Evolutionary conservation across 2,797 vertebrate species (phyloP), one percentile per base, ranked within the genome.

Genomic region (Sitta carolinensis): DNA sequence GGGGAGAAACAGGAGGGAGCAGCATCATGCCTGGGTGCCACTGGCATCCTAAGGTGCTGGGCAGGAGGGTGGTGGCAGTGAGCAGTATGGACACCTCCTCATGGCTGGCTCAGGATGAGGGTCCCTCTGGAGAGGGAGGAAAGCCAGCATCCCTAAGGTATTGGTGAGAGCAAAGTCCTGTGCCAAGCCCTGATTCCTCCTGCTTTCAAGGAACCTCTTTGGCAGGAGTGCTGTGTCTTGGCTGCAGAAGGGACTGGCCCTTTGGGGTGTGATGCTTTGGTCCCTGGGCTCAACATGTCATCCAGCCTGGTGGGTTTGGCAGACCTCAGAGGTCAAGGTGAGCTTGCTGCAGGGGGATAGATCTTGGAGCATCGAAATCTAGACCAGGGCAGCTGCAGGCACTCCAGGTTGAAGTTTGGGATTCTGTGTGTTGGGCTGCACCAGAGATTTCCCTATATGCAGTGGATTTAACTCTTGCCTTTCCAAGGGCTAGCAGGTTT

Each of bases 161-260:
- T 23, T 66, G 43, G 70, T 0, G 0, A 84, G 51, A 42, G 36
- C 5, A 2, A 76, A 84, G 43, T 66, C 42, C 43, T 0, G 0
- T 69, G 84, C 72, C 59, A 82, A 92, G 75, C 40, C 36, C n/a
- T 27, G 50, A 34, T 79, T 69, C 23, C 34, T 94, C 36, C 61
- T 55, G 87, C 92, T 95, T 94, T 95, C 70, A 67, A 94, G 72
- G 89, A 95, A 92, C 4, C 25, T 36, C 34, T 91, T 58, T 90
- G 85, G 27, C 66, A 87, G 67, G 18, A 87, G 25, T 0, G 0
- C 0, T 5, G 59, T 0, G 0, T 55, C 67, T 38, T 42, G 48
- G 40, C 77, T 84, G 77, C 18, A 36, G 67, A 48, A 82, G 36
- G 27, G 36, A 30, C 23, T 4, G 3, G 18, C 34, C 13, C 36